Base-by-base conservation (phyloP, 2,888 invertebrate species). In the Agrilus biguttatus region DNA sequence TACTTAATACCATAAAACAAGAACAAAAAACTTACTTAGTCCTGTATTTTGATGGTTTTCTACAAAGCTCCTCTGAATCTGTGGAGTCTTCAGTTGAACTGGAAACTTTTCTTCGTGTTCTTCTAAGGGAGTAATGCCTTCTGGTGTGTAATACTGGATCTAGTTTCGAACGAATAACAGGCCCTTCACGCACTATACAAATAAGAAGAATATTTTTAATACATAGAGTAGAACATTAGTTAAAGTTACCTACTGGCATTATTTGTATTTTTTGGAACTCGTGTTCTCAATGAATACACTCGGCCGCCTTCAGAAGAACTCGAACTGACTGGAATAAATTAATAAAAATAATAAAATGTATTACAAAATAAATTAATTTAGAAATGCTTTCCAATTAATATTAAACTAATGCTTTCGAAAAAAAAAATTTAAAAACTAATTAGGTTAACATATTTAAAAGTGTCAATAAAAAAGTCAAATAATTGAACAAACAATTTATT, bases 271-370 rank as follows among this genome's bases (percentile, higher is more conserved):
- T 65, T 66, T 12, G 62, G 59, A 10, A 52, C 50, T 38, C 66
- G 53, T 37, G 62, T 54, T 43, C 66, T 54, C 37, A 65, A 51
- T 8, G 60, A 62, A 51, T 66, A 66, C 6, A 53, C 53, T 36
- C 50, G 50, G 17, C 48, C 50, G 10, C 51, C 62, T 50, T 62
- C 62, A 10, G 62, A 58, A 23, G 60, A 61, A 47, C 55, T 57
- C 21, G 59, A 57, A 48, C 53, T 57, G 28, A 49, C 54, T 55
- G 37, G 8, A 46, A 48, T 36, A 17, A 33, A 38, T 23, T 7
- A 35, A 13, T 14, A 3, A 17, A 17, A 17, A 17, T 17, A 17
- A 17, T 17, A 14, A 35, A 35, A 35, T 35, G 13, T 35, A 13
- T 8, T 5, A 35, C 6, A 14, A 35, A 35, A 34, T 34, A 34